phyloP scores from a whole-genome alignment of 2,113 vertebrate genomes.

The Pterocles gutturalis region DNA sequence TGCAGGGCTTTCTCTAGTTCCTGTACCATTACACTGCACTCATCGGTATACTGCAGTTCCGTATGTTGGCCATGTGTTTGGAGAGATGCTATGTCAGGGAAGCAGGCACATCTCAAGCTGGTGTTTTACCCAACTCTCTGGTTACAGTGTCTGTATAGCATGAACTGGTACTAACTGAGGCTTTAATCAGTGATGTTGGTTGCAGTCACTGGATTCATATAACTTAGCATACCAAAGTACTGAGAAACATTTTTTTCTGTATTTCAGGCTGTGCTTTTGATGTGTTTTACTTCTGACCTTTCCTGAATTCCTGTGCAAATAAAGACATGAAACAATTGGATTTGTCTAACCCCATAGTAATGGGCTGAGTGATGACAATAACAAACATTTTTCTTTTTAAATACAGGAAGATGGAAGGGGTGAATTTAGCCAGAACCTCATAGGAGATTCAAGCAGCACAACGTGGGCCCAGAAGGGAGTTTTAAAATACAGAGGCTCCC shows the following conservation, averaged over 20 bases:
- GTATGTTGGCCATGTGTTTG: not conserved
- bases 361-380: not conserved
- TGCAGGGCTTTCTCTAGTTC: not conserved
- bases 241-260: not conserved
- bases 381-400: not conserved
- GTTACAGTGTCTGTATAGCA: not conserved
- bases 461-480: not conserved
- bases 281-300: not conserved
- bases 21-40: not conserved
- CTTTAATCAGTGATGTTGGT: not conserved
- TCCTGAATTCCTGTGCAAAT: not conserved
- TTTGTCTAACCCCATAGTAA: not conserved
- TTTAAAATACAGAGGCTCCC: not conserved
- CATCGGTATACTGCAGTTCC: accelerated
- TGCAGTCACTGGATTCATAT: not conserved
- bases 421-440: not conserved
- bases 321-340: not conserved
- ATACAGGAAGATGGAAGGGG: not conserved
- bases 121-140: not conserved
- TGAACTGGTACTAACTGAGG: not conserved
- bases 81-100: not conserved
- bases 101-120: not conserved
- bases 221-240: not conserved
- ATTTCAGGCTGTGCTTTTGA: not conserved
- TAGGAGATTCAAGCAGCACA: not conserved